These are phyloP conservation scores for Blastobasis lacticolella DNA, from an alignment of 2,888 invertebrate species.

Conservation along the genomic window DNA sequence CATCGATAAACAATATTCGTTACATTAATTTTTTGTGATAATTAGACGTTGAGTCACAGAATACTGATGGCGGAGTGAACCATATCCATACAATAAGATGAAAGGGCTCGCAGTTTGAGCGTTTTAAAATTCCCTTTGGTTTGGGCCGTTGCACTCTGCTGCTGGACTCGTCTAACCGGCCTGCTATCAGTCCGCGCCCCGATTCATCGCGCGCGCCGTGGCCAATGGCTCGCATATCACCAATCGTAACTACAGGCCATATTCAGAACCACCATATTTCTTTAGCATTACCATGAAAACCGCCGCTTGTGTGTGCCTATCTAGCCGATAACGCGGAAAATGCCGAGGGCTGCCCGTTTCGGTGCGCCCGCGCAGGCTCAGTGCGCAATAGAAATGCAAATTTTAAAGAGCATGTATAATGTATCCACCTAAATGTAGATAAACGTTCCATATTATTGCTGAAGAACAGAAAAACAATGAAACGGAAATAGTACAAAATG, in stretches of 20 bases:
- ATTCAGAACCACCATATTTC: constrained; percentile 31
- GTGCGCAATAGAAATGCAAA: not conserved
- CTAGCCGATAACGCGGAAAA: constrained; percentile 2
- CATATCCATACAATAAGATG: constrained; percentile 33
- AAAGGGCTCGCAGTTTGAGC: constrained; percentile 56
- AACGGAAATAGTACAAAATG: too few species aligned
- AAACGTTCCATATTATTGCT: too few species aligned
- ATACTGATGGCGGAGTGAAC: too few species aligned
- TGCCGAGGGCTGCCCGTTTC: constrained; percentile 3
- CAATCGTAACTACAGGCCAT: constrained; percentile 54
- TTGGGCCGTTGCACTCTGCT: constrained; percentile 70
- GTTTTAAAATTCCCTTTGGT: constrained; percentile 68
- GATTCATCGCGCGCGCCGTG: constrained; percentile 63
- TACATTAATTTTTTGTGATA: too few species aligned
- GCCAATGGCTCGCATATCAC: constrained; percentile 56
- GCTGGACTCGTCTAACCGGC: constrained; percentile 69
- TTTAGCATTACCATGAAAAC: not conserved
- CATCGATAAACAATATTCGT: too few species aligned
- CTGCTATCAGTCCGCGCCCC: constrained; percentile 65
- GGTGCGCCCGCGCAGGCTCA: not conserved
- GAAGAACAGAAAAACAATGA: too few species aligned
- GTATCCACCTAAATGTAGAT: too few species aligned
- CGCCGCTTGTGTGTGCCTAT: constrained; percentile 7
- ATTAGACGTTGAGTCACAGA: too few species aligned
- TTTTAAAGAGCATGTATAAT: not conserved